These are phyloP conservation scores for Listronotus oregonensis DNA, from an alignment of 1,140 invertebrate genomes.

Conservation along the genomic window DNA sequence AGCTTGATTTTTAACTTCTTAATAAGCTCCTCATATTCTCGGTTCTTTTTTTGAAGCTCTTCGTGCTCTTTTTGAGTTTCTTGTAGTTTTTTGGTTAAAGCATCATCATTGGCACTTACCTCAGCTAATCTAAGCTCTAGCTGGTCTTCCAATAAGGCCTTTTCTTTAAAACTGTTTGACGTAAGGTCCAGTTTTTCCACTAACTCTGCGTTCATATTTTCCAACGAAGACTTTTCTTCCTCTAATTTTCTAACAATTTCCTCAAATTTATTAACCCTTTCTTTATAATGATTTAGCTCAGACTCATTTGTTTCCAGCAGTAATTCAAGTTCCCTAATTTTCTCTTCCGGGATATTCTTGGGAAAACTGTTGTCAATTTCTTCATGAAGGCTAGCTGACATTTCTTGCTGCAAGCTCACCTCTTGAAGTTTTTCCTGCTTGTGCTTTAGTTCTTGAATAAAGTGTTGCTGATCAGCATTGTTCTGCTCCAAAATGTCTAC, in stretches of 20 bases:
- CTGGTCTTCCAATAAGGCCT: conserved; percentile 61
- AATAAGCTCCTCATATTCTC: conserved; percentile 53
- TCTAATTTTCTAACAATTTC: conserved; percentile 63
- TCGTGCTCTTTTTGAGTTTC: conserved; percentile 63
- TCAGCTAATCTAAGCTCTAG: conserved; percentile 60
- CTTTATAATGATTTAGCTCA: conserved; percentile 68
- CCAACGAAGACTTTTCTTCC: conserved; percentile 60
- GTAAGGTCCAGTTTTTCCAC: conserved; percentile 62
- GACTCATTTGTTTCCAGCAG: conserved; percentile 73
- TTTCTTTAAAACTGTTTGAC: conserved; percentile 60
- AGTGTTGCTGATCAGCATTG: conserved; percentile 37
- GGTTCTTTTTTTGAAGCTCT: conserved; percentile 57
- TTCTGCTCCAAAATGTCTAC: conserved; percentile 32
- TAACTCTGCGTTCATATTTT: conserved; percentile 61
- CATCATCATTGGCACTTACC: conserved; percentile 63
- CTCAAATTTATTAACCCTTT: conserved; percentile 63
- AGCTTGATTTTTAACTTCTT: conserved; percentile 58
- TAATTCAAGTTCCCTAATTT: conserved; percentile 72
- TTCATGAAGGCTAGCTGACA: conserved; percentile 40
- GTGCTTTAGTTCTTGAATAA: conserved; percentile 36
- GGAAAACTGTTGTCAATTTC: conserved; percentile 25
- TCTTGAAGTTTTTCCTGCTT: conserved; percentile 39
- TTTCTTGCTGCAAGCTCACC: conserved; percentile 44
- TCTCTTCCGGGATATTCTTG: conserved; percentile 57
- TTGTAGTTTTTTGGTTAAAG: conserved; percentile 61